Evolutionary conservation across 1,140 invertebrate genomes (phyloP), one percentile per base, ranked within the genome.

Genomic region (Dendrolimus kikuchii): DNA sequence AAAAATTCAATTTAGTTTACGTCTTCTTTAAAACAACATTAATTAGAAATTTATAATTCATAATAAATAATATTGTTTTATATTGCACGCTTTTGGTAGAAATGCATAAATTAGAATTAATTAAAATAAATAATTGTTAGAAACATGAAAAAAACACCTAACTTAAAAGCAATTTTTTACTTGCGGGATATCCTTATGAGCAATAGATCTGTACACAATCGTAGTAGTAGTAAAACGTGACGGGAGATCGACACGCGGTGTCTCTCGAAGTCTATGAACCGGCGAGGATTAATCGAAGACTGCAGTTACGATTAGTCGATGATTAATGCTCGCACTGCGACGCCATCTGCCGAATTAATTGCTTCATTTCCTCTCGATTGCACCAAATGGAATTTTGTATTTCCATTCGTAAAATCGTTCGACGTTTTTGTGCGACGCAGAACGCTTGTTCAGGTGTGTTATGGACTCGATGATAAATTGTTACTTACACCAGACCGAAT

Each of bases 301-400:
- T 86, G 80, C 77, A 86, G 82, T 81, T 76, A 81, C 80, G 80
- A 84, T 86, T 86, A 84, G 80, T 81, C 77, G 76, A 84, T 86
- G 82, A 86, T 86, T 83, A 84, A 86, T 86, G 73, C 77, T 80
- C 79, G 78, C 72, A 84, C 77, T 77, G 76, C 72, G 70, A 71
- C 79, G 78, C 81, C 82, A 86, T 86, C 82, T 86, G 82, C 79
- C 68, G 77, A 74, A 86, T 86, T 86, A 86, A 86, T 86, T 86
- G 82, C 73, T 86, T 86, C 82, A 86, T 86, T 86, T 86, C 82
- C 82, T 76, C 71, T 80, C 81, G 77, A 82, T 74, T 74, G 79
- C 64, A 74, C 75, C 72, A 74, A 86, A 84, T 84, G 81, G 73
- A 84, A 86, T 84, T 86, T 84, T 84, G 82, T 82, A 81, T 80